Evolutionary conservation across 2,888 invertebrate species (phyloP).

Genomic region (Abscondita cerata): DNA sequence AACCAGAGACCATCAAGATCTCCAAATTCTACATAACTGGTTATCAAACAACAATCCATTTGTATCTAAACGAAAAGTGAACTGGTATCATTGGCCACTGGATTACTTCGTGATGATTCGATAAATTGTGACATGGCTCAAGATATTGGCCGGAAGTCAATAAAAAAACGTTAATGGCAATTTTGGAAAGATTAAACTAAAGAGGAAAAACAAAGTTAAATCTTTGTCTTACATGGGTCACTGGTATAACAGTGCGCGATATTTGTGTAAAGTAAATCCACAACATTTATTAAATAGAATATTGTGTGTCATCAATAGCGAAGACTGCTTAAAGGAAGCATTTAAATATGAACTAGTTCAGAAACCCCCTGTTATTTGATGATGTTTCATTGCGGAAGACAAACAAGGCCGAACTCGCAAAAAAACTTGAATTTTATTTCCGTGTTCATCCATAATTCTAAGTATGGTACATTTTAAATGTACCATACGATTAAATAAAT

Average conservation of each 20-base stretch:
- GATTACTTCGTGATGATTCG: too few relatives aligned
- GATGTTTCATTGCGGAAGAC: not conserved
- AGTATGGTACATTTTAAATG: too few relatives aligned
- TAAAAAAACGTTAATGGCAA: not conserved
- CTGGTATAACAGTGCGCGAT: too few relatives aligned
- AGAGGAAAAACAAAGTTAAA: not conserved
- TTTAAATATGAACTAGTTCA: not conserved
- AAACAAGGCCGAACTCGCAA: not conserved
- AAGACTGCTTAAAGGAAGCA: too few relatives aligned
- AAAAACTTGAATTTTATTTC: not conserved
- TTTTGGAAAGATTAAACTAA: not conserved
- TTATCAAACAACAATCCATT: not conserved
- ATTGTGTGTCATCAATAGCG: not conserved
- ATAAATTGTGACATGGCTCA: not conserved
- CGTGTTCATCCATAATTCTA: not conserved
- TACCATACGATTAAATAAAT: too few relatives aligned
- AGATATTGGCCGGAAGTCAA: too few relatives aligned
- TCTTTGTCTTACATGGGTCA: too few relatives aligned
- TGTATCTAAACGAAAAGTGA: slow-evolving; percentile 3
- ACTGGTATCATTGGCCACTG: too few relatives aligned
- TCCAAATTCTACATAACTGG: not conserved
- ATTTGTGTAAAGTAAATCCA: too few relatives aligned
- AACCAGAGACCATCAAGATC: slow-evolving; percentile 3
- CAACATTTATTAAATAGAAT: too few relatives aligned
- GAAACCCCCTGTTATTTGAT: not conserved